Evolutionary conservation across 2,888 invertebrate genomes (phyloP).

Genomic region (Ectemnius lituratus): DNA sequence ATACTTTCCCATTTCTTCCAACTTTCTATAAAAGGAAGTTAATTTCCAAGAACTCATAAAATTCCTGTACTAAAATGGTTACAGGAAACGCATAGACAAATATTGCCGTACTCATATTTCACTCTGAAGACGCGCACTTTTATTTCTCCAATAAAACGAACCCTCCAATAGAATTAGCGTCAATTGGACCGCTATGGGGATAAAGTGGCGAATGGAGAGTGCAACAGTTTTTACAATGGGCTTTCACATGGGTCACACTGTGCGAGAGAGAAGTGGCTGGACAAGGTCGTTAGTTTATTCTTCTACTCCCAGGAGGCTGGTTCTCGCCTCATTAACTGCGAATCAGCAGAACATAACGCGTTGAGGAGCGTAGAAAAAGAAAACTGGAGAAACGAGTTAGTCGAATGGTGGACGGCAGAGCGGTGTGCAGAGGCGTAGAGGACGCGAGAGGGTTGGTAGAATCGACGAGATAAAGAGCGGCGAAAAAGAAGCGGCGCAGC

Average conservation of each 20-base stretch:
- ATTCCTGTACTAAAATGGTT: too few relatives aligned
- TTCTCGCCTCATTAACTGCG: conserved; percentile 72
- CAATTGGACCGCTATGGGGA: too few relatives aligned
- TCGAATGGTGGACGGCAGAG: conserved; percentile 44
- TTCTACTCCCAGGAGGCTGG: conserved; percentile 59
- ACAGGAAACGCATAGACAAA: too few relatives aligned
- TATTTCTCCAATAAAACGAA: too few relatives aligned
- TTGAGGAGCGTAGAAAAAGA: conserved; percentile 46
- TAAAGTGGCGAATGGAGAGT: too few relatives aligned
- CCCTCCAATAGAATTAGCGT: too few relatives aligned
- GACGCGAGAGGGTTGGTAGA: conserved; percentile 10
- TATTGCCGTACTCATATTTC: too few relatives aligned
- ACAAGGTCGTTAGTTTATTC: conserved; percentile 46
- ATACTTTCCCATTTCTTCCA: neutral
- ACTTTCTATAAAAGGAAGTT: neutral
- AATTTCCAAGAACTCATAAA: too few relatives aligned
- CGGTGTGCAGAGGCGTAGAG: conserved; percentile 16
- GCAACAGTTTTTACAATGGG: too few relatives aligned
- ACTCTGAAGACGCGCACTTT: too few relatives aligned
- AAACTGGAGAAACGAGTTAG: conserved; percentile 28
- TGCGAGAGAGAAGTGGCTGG: neutral
- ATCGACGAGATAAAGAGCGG: conserved; percentile 24
- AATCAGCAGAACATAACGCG: conserved; percentile 68
- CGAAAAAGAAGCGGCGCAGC: conserved; percentile 29
- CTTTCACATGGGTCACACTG: too few relatives aligned